A percentile compares a stretch with the other conserved stretches of the same genome.
phyloP scores from a whole-genome alignment of 2,113 vertebrate species.

The Anarhynchus alexandrinus region DNA sequence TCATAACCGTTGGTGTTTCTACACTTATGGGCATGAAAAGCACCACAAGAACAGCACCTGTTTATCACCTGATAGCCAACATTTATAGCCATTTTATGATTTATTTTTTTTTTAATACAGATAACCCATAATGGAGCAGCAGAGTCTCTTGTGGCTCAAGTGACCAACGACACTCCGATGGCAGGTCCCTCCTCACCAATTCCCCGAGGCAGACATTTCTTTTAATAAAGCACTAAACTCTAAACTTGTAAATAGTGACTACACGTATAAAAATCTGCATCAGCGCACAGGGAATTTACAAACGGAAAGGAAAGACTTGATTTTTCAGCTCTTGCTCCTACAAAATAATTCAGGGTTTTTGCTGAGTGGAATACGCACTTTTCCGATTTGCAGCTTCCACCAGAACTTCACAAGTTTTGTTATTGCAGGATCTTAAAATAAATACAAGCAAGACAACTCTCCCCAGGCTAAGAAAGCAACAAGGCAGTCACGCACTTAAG shows the following conservation, averaged over 20 bases:
- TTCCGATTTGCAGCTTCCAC: background rate
- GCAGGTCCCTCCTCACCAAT: background rate
- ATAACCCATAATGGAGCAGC: background rate
- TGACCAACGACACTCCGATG: accelerated
- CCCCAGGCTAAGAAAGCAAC: background rate
- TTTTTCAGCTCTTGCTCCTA: background rate
- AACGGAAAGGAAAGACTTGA: background rate
- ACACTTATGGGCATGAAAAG: background rate
- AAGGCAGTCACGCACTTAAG: background rate
- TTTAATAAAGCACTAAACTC: background rate
- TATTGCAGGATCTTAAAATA: background rate
- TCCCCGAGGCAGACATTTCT: background rate
- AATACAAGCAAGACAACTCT: background rate
- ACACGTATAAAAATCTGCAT: background rate
- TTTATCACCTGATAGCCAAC: background rate
- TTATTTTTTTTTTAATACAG: background rate
- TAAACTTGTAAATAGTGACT: background rate
- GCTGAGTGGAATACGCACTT: background rate
- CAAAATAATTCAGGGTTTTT: background rate
- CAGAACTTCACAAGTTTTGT: background rate
- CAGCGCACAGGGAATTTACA: background rate
- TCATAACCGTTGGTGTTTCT: background rate
- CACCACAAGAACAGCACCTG: background rate
- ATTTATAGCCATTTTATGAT: background rate
- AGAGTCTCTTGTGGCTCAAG: background rate